Evolutionary conservation across 2,113 vertebrate genomes (phyloP).

Genomic region (Rallus limicola): DNA sequence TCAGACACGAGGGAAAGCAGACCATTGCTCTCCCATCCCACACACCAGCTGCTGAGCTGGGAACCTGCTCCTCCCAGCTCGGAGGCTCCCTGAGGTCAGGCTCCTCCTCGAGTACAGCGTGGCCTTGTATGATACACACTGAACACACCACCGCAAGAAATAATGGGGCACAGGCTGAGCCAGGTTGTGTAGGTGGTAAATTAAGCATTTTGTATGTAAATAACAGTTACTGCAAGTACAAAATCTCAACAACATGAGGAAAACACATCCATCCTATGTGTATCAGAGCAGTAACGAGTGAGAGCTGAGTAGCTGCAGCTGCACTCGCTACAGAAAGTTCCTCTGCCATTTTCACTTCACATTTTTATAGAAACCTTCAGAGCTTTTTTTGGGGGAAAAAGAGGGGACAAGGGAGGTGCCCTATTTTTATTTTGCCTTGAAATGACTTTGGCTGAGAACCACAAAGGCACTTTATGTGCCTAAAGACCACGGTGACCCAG

Average conservation of each 20-base stretch:
- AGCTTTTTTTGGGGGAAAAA: neutral
- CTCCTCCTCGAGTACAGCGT: neutral
- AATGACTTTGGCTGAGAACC: slow-evolving; percentile 26
- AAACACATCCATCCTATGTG: neutral
- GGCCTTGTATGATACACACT: accelerated
- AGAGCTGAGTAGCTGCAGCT: neutral
- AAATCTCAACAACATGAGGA: neutral
- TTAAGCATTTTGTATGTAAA: neutral
- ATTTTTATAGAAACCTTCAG: slow-evolving; percentile 24
- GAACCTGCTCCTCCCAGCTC: neutral
- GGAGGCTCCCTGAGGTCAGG: neutral
- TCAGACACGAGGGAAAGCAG: accelerated
- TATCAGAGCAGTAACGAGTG: neutral
- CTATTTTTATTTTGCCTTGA: slow-evolving; percentile 9
- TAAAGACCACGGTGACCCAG: neutral
- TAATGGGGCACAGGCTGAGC: neutral
- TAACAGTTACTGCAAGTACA: slow-evolving; percentile 26
- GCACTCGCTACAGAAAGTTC: neutral
- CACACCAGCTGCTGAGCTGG: neutral
- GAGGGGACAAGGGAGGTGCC: neutral
- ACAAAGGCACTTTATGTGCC: neutral
- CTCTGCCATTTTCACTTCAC: slow-evolving; percentile 7
- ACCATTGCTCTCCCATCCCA: neutral
- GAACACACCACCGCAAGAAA: neutral
- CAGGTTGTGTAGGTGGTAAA: neutral